Conservation (phyloP, 2,797 vertebrate species). For the Mormyrus proboscirostris region DNA sequence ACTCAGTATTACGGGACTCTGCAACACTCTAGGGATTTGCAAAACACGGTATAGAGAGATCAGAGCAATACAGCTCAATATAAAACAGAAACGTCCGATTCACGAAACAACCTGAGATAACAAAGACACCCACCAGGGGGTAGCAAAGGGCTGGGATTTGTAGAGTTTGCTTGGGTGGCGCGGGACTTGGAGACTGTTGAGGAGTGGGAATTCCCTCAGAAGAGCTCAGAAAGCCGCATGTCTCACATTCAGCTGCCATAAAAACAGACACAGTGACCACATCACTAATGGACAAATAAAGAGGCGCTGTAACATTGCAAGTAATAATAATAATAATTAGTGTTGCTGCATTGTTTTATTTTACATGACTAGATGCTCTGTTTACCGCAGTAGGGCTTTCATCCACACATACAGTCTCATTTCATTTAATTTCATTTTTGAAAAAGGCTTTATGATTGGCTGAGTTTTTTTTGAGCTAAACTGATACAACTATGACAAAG, state of each 20-base stretch:
- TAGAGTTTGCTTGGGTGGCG: background rate
- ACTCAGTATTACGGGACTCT: conserved; percentile 56
- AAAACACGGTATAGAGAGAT: background rate
- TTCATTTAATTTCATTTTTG: background rate
- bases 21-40: conserved; percentile 70
- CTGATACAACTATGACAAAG: background rate
- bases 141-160: background rate
- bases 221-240: conserved; percentile 84
- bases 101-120: background rate
- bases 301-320: background rate
- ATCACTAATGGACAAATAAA: background rate
- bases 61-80: background rate
- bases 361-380: background rate
- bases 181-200: background rate
- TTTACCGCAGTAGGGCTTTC: background rate
- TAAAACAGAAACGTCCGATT: background rate
- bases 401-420: background rate
- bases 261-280: conserved; percentile 26
- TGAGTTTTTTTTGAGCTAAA: background rate
- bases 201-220: conserved; percentile 67
- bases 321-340: background rate
- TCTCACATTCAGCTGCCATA: conserved; percentile 87
- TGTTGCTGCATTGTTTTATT: background rate
- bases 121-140: background rate
- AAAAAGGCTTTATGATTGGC: background rate